A percentile compares a stretch with the other conserved stretches of the same genome.
Conservation (phyloP, 2,888 invertebrate species). For the Chromoteleia sp. region DNA sequence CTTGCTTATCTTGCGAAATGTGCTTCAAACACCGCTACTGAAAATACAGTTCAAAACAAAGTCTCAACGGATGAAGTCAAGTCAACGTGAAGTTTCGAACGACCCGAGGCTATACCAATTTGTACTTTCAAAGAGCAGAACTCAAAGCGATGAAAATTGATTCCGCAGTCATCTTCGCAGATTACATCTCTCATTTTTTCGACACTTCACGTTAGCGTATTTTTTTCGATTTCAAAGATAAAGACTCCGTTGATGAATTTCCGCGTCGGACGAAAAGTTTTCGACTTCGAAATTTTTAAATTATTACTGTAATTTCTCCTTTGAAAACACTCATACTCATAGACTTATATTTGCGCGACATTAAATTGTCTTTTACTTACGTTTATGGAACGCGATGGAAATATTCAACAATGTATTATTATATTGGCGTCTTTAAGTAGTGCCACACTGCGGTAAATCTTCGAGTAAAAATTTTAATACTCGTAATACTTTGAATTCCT, state of each 20-base stretch:
- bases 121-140: constrained; percentile 46
- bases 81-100: constrained; percentile 53
- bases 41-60: constrained; percentile 66
- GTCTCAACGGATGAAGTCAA: constrained; percentile 60
- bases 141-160: constrained; percentile 60
- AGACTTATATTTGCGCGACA: too few relatives aligned
- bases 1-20: constrained; percentile 61
- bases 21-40: constrained; percentile 58
- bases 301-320: too few relatives aligned
- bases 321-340: too few relatives aligned
- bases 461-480: too few relatives aligned
- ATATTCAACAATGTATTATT: too few relatives aligned
- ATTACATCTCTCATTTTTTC: constrained; percentile 14
- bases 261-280: too few relatives aligned
- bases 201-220: background rate
- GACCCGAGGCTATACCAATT: constrained; percentile 59
- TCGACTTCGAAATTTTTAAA: too few relatives aligned
- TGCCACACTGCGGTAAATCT: too few relatives aligned
- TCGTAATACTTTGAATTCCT: too few relatives aligned
- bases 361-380: too few relatives aligned
- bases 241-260: background rate
- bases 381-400: too few relatives aligned
- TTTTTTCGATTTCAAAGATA: background rate
- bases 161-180: constrained; percentile 39
- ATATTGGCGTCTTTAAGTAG: too few relatives aligned